phyloP scores from a whole-genome alignment of 2,888 invertebrate genomes.

The Dynastes hyllus region DNA sequence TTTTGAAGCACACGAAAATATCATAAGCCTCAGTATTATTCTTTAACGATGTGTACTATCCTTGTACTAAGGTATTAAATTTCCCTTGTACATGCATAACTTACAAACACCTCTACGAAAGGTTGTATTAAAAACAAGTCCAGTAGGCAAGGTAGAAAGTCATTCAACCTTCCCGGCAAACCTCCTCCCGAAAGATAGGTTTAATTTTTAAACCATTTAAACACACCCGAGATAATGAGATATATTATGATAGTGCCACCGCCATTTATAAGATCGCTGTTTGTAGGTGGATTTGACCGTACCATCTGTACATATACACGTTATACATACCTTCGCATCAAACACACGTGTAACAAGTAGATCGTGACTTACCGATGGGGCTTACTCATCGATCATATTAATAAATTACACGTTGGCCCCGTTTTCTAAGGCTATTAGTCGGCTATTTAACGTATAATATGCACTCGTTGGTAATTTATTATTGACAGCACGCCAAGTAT shows the following conservation, averaged over 20 bases:
- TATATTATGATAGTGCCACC: conserved; percentile 44
- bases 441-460: conserved; percentile 10
- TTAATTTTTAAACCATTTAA: conserved; percentile 9
- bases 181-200: neutral
- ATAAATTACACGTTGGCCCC: conserved; percentile 5
- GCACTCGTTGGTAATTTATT: conserved; percentile 13
- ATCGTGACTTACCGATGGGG: conserved; percentile 18
- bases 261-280: conserved; percentile 34
- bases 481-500: neutral
- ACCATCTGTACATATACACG: neutral
- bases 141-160: neutral
- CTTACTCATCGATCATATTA: neutral
- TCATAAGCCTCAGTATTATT: no score
- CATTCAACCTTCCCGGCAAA: neutral
- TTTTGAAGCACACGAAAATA: no score
- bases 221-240: conserved; percentile 42
- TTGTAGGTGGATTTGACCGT: conserved; percentile 1
- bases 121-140: no score
- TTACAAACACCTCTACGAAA: no score
- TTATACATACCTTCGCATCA: neutral
- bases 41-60: no score
- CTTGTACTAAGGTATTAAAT: no score
- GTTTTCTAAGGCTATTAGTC: conserved; percentile 1
- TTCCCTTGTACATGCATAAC: no score
- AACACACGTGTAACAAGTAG: neutral